Conservation (phyloP, 1,140 invertebrate species). For the Ditylenchus dipsaci region DNA sequence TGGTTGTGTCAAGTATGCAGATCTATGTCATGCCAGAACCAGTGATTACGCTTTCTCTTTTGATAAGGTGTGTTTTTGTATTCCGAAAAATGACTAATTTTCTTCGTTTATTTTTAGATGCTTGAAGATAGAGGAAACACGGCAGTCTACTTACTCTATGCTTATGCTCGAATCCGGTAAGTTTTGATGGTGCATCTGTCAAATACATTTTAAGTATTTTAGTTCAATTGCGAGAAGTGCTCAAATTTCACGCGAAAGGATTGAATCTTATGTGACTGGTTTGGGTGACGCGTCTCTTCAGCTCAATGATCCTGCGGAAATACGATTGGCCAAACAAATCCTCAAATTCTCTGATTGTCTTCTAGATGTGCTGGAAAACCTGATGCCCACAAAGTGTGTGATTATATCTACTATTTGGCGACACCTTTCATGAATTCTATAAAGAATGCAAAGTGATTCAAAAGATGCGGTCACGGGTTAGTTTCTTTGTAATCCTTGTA, state of each 20-base stretch:
- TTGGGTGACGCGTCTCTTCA: slow-evolving; percentile 52
- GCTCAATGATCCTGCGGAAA: slow-evolving; percentile 83
- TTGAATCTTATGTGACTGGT: slow-evolving; percentile 29
- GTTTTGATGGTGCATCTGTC: slow-evolving; percentile 8
- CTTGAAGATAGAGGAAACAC: slow-evolving; percentile 97
- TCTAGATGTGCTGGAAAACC: slow-evolving; percentile 74
- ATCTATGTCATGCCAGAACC: slow-evolving; percentile 84
- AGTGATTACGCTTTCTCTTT: slow-evolving; percentile 98
- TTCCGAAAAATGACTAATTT: no score
- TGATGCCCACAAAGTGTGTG: slow-evolving; percentile 77
- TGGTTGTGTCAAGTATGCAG: slow-evolving; percentile 97
- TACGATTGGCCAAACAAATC: slow-evolving; percentile 81
- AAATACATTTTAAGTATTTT: slow-evolving; percentile 11
- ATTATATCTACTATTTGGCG: slow-evolving; percentile 90
- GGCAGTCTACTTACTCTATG: slow-evolving; percentile 93
- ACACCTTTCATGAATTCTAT: slow-evolving; percentile 91
- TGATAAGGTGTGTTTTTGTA: slow-evolving; percentile 73
- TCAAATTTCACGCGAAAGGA: slow-evolving; percentile 61
- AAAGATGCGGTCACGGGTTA: slow-evolving; percentile 67
- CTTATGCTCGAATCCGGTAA: slow-evolving; percentile 84
- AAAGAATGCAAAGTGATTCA: slow-evolving; percentile 95
- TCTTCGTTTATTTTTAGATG: slow-evolving; percentile 68
- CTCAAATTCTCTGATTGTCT: slow-evolving; percentile 70
- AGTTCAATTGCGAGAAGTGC: slow-evolving; percentile 73
- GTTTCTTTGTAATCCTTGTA: neutral